Conservation (phyloP, 2,888 invertebrate species). For the Drosophila heteroneura region DNA sequence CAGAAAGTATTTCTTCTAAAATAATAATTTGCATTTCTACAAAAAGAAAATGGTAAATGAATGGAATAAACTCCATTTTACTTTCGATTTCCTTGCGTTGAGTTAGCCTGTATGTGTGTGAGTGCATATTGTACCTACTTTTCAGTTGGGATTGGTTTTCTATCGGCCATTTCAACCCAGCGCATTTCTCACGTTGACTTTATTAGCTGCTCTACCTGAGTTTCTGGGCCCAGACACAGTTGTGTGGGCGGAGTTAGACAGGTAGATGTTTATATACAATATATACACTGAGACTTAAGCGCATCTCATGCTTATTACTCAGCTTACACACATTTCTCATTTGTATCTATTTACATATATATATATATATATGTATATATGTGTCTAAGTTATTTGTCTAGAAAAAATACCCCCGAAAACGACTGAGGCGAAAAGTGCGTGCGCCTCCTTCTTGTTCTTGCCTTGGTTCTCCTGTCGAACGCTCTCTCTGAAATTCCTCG, state of each 20-base stretch:
- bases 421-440: slow-evolving; percentile 55
- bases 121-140: neutral
- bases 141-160: neutral
- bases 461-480: neutral
- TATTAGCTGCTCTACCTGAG: slow-evolving; percentile 7
- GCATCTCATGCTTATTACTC: neutral
- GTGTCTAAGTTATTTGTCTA: neutral
- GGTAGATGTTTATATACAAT: neutral
- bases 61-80: neutral
- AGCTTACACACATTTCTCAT: neutral
- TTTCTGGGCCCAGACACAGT: neutral
- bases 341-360: neutral
- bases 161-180: neutral
- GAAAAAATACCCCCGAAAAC: slow-evolving; percentile 34
- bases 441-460: slow-evolving; percentile 37
- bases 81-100: neutral
- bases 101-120: neutral
- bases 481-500: slow-evolving; percentile 11
- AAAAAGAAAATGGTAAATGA: neutral
- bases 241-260: slow-evolving; percentile 27
- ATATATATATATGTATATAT: neutral
- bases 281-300: neutral
- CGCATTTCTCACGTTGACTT: neutral
- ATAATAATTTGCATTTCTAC: neutral
- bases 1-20: too few species aligned